phyloP scores from a whole-genome alignment of 1,140 invertebrate species.

The Trialeurodes vaporariorum region DNA sequence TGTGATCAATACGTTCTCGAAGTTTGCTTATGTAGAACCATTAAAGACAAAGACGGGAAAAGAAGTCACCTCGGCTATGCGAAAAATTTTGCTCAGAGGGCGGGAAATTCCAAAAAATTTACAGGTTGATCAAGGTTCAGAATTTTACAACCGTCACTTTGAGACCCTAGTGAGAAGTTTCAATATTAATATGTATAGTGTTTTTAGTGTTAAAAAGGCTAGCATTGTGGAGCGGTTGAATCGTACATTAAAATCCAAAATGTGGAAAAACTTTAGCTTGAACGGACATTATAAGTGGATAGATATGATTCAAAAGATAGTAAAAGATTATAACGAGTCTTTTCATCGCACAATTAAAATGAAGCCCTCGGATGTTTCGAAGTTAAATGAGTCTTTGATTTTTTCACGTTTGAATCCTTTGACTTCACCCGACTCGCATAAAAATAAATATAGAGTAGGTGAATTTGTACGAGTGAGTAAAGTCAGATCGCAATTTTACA shows the following conservation, averaged over 20 bases:
- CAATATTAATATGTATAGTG: conserved; percentile 30
- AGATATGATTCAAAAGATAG: conserved; percentile 30
- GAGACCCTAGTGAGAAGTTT: conserved; percentile 26
- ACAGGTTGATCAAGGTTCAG: conserved; percentile 18
- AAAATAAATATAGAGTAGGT: not conserved
- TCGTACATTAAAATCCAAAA: conserved; percentile 32
- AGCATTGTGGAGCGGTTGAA: conserved; percentile 35
- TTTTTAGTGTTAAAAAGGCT: conserved; percentile 32
- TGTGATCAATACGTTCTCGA: conserved; percentile 37
- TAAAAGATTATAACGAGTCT: conserved; percentile 35
- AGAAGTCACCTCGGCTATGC: conserved; percentile 28
- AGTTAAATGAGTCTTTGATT: not conserved
- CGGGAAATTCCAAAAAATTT: conserved; percentile 13
- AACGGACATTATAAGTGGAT: conserved; percentile 34
- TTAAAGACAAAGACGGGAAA: conserved; percentile 37
- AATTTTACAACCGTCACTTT: conserved; percentile 30
- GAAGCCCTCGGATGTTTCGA: conserved; percentile 23
- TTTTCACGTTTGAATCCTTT: not conserved
- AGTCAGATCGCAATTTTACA: not conserved
- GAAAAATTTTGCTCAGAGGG: conserved; percentile 9
- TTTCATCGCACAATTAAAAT: conserved; percentile 35
- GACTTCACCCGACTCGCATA: not conserved
- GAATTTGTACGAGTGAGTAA: not conserved
- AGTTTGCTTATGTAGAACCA: conserved; percentile 35
- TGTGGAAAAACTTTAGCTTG: conserved; percentile 35